phyloP scores from a whole-genome alignment of 1,140 invertebrate genomes.

The Parasteatoda tepidariorum region DNA sequence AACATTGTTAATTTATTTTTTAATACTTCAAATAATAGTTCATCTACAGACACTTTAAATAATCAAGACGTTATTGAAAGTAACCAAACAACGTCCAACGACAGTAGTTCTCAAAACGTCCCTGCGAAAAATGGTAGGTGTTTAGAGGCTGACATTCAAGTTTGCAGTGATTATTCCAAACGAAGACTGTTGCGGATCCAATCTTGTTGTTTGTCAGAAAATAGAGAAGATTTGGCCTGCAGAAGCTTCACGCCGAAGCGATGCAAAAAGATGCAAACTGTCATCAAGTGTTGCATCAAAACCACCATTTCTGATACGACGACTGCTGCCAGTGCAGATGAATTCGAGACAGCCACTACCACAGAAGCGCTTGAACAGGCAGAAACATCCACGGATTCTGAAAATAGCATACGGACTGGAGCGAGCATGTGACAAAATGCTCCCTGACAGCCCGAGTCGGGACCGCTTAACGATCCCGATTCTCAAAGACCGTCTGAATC shows the following conservation, averaged over 20 bases:
- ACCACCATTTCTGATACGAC: background rate
- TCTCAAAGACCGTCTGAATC: background rate
- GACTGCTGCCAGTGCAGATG: background rate
- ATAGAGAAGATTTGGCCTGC: background rate
- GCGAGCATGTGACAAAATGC: slow-evolving; percentile 7
- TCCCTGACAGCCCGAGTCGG: background rate
- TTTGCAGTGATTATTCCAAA: slow-evolving; percentile 37
- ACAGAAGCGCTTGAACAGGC: background rate
- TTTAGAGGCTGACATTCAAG: slow-evolving; percentile 16
- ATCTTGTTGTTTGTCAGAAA: slow-evolving; percentile 3
- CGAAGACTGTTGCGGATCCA: slow-evolving; percentile 1
- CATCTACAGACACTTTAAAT: background rate
- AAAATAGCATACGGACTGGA: background rate
- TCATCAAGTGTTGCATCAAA: slow-evolving; percentile 62
- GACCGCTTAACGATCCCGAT: background rate
- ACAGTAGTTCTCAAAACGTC: background rate
- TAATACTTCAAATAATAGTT: background rate
- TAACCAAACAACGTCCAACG: background rate
- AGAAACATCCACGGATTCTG: background rate
- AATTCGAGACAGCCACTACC: background rate
- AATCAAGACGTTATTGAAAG: background rate
- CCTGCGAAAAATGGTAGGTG: slow-evolving; percentile 10
- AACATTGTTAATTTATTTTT: background rate
- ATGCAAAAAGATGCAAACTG: slow-evolving; percentile 50
- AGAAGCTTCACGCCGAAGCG: slow-evolving; percentile 47